Evolutionary conservation across 1,140 invertebrate genomes (phyloP).

Genomic region (Hesperophylax magnus): DNA sequence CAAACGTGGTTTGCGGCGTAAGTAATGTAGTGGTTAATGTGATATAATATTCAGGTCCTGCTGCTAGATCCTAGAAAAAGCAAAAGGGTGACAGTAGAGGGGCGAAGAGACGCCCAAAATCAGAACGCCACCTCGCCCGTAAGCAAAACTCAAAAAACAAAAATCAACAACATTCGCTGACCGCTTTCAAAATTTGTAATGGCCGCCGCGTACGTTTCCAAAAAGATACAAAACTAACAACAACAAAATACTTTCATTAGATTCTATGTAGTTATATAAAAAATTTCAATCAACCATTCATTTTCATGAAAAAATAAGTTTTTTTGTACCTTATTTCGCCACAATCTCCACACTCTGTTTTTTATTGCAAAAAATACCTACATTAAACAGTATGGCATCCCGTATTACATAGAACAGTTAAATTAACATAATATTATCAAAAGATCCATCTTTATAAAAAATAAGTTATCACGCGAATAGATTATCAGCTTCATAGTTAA

Average conservation of each 20-base stretch:
- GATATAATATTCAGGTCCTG: conserved; percentile 49
- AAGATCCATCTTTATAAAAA: no score
- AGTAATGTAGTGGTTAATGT: conserved; percentile 1
- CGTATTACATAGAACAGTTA: no score
- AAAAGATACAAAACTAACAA: not conserved
- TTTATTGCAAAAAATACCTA: no score
- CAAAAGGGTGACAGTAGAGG: conserved; percentile 48
- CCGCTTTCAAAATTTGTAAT: conserved; percentile 9
- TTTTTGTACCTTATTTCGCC: no score
- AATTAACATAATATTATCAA: no score
- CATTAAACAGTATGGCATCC: no score
- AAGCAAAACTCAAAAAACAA: conserved; percentile 44
- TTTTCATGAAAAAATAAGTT: not conserved
- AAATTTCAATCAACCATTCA: no score
- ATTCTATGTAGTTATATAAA: no score
- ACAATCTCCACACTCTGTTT: no score
- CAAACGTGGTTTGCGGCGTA: not conserved
- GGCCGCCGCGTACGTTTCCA: not conserved
- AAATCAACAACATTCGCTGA: conserved; percentile 23
- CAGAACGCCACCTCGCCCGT: conserved; percentile 47
- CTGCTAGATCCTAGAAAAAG: conserved; percentile 57
- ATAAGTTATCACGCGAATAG: no score
- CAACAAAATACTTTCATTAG: not conserved
- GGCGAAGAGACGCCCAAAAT: conserved; percentile 29
- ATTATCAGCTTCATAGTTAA: no score